These are phyloP conservation scores for Patiria miniata DNA, from an alignment of 35 echinoderm and acorn worm species.

Conservation along the genomic window DNA sequence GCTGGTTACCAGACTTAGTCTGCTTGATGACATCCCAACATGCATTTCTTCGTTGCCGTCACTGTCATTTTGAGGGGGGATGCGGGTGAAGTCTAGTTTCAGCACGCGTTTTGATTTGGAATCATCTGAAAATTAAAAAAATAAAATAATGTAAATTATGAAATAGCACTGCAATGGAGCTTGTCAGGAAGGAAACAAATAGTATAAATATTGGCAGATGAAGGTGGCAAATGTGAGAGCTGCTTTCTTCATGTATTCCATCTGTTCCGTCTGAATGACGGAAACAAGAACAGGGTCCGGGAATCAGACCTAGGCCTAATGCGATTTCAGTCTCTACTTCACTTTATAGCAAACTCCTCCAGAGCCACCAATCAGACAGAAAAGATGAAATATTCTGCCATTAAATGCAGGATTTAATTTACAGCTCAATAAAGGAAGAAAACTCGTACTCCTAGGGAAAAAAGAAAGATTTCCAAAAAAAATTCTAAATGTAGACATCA, in stretches of 20 bases:
- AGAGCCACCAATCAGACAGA: no score
- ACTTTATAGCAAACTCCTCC: no score
- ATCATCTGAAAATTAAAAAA: neutral
- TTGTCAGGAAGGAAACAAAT: neutral
- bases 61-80: neutral
- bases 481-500: no score
- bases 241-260: neutral
- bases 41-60: neutral
- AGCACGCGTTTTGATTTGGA: neutral
- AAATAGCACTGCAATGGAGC: no score
- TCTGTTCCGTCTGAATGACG: neutral
- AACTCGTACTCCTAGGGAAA: no score
- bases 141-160: neutral
- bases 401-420: no score
- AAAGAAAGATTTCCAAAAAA: no score
- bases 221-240: neutral
- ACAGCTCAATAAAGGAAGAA: no score
- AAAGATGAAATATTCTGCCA: no score
- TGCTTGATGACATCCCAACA: neutral
- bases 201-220: neutral
- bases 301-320: neutral
- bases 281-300: neutral
- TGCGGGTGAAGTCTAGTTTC: conserved; percentile 14
- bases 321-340: neutral
- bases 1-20: conserved; percentile 26